Evolutionary conservation across 2,797 vertebrate species (phyloP), one percentile per base, ranked within the genome.

Genomic region (Poecile montanus): DNA sequence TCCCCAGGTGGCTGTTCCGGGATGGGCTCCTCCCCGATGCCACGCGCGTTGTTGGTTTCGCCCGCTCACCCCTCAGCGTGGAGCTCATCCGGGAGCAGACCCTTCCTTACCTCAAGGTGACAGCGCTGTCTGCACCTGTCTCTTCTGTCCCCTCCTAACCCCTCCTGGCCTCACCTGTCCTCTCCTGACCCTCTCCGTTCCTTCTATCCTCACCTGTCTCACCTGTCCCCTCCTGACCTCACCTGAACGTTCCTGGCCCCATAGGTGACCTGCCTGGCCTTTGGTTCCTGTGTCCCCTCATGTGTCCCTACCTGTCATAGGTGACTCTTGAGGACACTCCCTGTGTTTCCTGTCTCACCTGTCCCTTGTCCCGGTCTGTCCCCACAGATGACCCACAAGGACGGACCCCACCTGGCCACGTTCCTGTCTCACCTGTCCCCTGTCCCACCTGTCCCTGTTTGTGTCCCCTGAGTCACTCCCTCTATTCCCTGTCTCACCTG

Each of bases 331-430:
- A 36, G 20, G 60, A 57, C 20, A 4, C 7, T 30, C 3, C 10
- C 34, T 21, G 16, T 48, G 11, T 50, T 3, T 8, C 29, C 7
- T 25, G 27, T 25, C 21, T 73, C 15, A 57, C 25, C 40, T 44
- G 68, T 54, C 14, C 25, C 8, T 2, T 67, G 25, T 27, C 13
- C 16, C 3, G 2, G 9, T 20, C n/a, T 51, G 36, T 51, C 34
- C 25, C 65, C 13, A 3, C 65, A 67, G 45, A 19, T 36, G 14
- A 29, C 13, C 50, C 38, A 40, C 1, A 2, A 53, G 36, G 7
- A 42, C 6, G 2, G 21, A 3, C 45, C 13, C 17, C 7, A 3
- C 30, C 16, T 65, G 40, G 14, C 13, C 3, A 0, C 2, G 2
- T 42, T 42, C 60, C 20, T 42, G 61, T 32, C 13, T 32, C 60